Evolutionary conservation across 2,797 vertebrate genomes (phyloP).

Genomic region (Danio aesculapii): DNA sequence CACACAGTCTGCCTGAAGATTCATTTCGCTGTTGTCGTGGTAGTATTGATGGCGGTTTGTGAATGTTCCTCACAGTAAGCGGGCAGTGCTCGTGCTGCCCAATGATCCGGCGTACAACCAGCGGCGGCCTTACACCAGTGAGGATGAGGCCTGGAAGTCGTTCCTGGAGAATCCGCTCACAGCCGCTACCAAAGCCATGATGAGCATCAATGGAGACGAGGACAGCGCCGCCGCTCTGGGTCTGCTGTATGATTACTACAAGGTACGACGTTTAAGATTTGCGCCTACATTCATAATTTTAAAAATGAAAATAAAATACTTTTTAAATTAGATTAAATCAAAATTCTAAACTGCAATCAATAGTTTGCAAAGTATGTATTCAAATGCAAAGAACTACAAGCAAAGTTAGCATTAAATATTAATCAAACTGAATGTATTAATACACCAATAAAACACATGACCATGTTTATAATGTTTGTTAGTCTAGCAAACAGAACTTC

Average conservation of each 20-base stretch:
- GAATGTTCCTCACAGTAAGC: slow-evolving; percentile 83
- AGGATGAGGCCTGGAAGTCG: slow-evolving; percentile 98
- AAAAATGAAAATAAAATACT: no score
- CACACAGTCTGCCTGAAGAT: not conserved
- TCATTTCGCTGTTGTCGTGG: slow-evolving; percentile 7
- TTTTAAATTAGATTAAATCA: not conserved
- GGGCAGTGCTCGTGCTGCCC: slow-evolving; percentile 96
- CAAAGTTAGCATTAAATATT: not conserved
- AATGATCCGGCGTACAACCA: slow-evolving; percentile 92
- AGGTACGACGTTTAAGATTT: slow-evolving; percentile 72
- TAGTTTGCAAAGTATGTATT: not conserved
- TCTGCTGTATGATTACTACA: slow-evolving; percentile 96
- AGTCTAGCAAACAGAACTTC: not conserved
- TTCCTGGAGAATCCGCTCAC: slow-evolving; percentile 98
- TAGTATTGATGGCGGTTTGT: not conserved
- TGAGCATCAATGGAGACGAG: slow-evolving; percentile 99
- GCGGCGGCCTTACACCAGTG: slow-evolving; percentile 92
- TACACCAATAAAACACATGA: not conserved
- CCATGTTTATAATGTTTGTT: not conserved
- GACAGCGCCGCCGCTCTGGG: slow-evolving; percentile 96
- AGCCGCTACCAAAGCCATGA: slow-evolving; percentile 98
- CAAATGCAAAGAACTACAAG: not conserved
- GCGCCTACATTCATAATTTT: not conserved
- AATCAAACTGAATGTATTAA: not conserved
- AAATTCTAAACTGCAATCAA: no score